Conservation (phyloP, 2,797 vertebrate species). For the Dermochelys coriacea region DNA sequence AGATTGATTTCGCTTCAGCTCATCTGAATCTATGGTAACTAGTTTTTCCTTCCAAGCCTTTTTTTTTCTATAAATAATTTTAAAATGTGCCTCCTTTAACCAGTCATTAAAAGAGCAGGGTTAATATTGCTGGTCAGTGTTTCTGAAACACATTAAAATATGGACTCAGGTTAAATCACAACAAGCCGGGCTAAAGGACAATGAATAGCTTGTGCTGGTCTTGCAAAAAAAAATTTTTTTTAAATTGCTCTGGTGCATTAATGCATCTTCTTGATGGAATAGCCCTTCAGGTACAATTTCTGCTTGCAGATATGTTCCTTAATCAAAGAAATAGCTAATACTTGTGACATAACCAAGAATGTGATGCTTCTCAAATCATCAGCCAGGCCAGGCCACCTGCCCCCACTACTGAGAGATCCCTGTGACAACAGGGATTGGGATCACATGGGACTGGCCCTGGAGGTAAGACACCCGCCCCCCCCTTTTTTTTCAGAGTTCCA, state of each 20-base stretch:
- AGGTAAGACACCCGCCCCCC: background rate
- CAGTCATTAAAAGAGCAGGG: background rate
- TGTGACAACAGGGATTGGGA: background rate
- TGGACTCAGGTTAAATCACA: slow-evolving; percentile 19
- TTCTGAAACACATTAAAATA: rapidly evolving
- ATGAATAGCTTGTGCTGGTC: background rate
- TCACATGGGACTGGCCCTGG: background rate
- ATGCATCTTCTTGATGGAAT: slow-evolving; percentile 55
- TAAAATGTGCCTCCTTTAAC: background rate
- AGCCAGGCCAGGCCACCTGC: background rate
- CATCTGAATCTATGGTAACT: background rate
- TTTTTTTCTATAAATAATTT: background rate
- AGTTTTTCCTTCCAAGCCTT: background rate
- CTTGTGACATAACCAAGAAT: slow-evolving; percentile 10
- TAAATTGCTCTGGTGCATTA: background rate
- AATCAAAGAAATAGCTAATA: slow-evolving; percentile 42
- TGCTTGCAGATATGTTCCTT: slow-evolving; percentile 36
- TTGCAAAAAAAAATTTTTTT: slow-evolving; percentile 45
- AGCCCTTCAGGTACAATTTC: slow-evolving; percentile 3
- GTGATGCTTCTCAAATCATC: slow-evolving; percentile 21
- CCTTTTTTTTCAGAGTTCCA: background rate
- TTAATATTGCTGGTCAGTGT: background rate
- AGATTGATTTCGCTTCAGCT: background rate
- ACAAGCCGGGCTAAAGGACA: slow-evolving; percentile 13
- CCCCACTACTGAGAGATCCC: background rate